Evolutionary conservation across 2,888 invertebrate species (phyloP).

Genomic region (Biston stratarius): DNA sequence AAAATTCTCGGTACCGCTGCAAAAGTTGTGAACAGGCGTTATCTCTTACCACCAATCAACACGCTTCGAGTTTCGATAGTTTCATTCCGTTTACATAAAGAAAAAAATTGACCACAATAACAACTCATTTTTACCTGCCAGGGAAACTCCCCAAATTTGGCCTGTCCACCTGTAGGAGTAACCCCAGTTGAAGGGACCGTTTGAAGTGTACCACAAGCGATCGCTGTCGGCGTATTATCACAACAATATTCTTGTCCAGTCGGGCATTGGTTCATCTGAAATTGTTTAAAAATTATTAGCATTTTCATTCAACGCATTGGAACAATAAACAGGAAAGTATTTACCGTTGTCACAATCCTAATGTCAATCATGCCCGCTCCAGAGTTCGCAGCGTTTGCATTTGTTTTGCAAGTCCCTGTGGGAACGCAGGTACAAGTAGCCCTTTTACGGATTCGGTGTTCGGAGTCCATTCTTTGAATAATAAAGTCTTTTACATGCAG

Average conservation of each 20-base stretch:
- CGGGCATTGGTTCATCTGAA: constrained; percentile 60
- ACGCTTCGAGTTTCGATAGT: too few relatives aligned
- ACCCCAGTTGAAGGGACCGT: constrained; percentile 66
- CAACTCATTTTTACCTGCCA: constrained; percentile 86
- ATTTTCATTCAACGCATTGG: not conserved
- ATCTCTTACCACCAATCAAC: too few relatives aligned
- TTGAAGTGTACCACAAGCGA: constrained; percentile 80
- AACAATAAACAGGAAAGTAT: not conserved
- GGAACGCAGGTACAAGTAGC: constrained; percentile 73
- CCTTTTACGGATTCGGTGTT: constrained; percentile 69
- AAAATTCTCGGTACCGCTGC: too few relatives aligned
- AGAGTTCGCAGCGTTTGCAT: constrained; percentile 52
- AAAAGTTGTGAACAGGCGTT: too few relatives aligned
- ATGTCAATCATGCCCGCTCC: constrained; percentile 87
- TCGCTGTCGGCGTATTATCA: constrained; percentile 49
- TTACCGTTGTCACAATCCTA: constrained; percentile 87
- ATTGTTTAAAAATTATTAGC: not conserved
- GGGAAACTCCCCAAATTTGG: constrained; percentile 90
- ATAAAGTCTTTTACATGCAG: constrained; percentile 48
- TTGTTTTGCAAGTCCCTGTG: constrained; percentile 67
- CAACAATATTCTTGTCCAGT: constrained; percentile 80
- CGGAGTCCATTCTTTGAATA: constrained; percentile 32
- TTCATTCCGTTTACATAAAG: too few relatives aligned
- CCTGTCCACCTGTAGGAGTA: constrained; percentile 81
- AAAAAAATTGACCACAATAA: too few relatives aligned